Evolutionary conservation across 2,888 invertebrate genomes (phyloP).

Genomic region (Tipula confusa): DNA sequence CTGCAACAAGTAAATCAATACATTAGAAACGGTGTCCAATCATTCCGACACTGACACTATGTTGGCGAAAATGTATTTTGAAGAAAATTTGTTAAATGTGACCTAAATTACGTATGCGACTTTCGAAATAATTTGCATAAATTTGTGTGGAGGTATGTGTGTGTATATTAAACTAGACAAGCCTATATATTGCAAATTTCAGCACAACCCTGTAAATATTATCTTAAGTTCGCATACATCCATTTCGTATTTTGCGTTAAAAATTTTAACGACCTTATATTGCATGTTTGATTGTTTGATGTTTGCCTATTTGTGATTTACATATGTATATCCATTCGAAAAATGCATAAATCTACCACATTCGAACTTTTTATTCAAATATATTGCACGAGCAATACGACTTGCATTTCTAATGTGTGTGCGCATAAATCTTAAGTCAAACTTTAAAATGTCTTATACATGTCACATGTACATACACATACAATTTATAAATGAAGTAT

Average conservation of each 20-base stretch:
- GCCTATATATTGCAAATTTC: neutral
- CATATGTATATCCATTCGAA: neutral
- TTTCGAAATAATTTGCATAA: neutral
- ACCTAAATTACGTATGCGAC: too few relatives aligned
- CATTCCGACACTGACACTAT: too few relatives aligned
- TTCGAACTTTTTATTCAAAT: neutral
- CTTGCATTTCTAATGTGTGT: neutral
- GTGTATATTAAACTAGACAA: too few relatives aligned
- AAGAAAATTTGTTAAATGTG: too few relatives aligned
- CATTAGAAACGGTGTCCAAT: too few relatives aligned
- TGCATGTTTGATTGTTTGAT: neutral
- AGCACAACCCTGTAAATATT: neutral
- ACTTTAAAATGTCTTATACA: neutral
- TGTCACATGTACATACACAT: neutral
- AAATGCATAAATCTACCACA: neutral
- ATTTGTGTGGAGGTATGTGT: neutral
- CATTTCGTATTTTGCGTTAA: neutral
- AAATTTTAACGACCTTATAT: neutral
- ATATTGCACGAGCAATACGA: too few relatives aligned
- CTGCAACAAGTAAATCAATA: too few relatives aligned
- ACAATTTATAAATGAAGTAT: neutral
- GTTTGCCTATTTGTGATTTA: neutral
- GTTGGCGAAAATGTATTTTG: too few relatives aligned
- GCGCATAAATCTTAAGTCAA: constrained; percentile 3
- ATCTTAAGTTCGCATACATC: neutral